Evolutionary conservation across 53 echinoderm and acorn worm genomes (phyloP).

Genomic region (Mesocentrotus franciscanus): DNA sequence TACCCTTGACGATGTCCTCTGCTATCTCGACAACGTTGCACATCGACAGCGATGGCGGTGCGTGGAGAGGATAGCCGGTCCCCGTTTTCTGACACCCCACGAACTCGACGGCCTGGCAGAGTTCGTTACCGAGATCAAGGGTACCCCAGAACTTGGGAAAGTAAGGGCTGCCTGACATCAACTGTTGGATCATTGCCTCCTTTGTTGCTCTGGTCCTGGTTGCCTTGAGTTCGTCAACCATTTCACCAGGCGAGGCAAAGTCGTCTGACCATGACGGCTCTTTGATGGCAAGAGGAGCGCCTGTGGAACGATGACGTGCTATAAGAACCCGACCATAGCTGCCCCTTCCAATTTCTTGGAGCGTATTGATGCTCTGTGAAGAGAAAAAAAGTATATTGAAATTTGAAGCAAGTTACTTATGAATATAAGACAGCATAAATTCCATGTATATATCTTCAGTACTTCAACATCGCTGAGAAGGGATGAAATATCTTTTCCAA

Average conservation of each 20-base stretch:
- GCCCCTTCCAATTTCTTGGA: slow-evolving; percentile 3
- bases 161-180: slow-evolving; percentile 1
- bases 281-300: slow-evolving; percentile 18
- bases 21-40: background rate
- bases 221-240: slow-evolving; percentile 13
- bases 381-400: background rate
- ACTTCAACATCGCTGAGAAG: too few relatives aligned
- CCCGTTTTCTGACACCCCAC: slow-evolving; percentile 12
- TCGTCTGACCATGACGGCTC: background rate
- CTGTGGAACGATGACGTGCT: background rate
- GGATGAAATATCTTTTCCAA: too few relatives aligned
- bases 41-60: background rate
- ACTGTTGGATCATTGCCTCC: slow-evolving; percentile 26
- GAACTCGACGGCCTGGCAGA: slow-evolving; percentile 20
- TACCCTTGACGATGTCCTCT: slow-evolving; percentile 24
- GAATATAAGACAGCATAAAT: too few relatives aligned
- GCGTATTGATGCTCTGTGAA: slow-evolving; percentile 1
- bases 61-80: background rate
- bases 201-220: slow-evolving; percentile 33
- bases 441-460: too few relatives aligned
- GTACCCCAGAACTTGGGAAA: slow-evolving; percentile 37
- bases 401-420: too few relatives aligned
- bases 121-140: background rate
- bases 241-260: slow-evolving; percentile 26
- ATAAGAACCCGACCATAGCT: slow-evolving; percentile 26